Evolutionary conservation across 2,113 vertebrate species (phyloP), one percentile per base, ranked within the genome.

Genomic region (Coreoperca whiteheadi): DNA sequence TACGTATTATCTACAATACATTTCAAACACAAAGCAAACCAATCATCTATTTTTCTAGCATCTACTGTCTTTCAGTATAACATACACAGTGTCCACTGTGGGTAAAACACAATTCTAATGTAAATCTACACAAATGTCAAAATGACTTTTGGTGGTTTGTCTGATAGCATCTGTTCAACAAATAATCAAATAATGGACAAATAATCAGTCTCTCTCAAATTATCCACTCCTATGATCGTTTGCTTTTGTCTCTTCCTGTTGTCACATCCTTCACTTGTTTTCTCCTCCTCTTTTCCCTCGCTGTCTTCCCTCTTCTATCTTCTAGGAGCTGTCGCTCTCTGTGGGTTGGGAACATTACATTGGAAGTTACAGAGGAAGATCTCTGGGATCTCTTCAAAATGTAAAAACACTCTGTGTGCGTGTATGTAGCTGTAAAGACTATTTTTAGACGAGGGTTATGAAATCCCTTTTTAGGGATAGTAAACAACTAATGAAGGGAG

Each of bases 301-400:
- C 14, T 37, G 0, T 37, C 12, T 32, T 37, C 28, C 16, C 23
- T 72, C 1, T 43, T 25, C 18, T 32, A 0, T 51, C 14, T 34
- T 63, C 53, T 80, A 95, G 94, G 85, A 87, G 87, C n/a, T 94
- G 94, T 66, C 86, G 86, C 30, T 96, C 95, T 57, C 81, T 96
- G 63, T 96, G 95, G 95, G 94, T 96, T 51, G 95, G 95, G 15
- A 96, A 96, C 69, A 85, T 96, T 51, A 95, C 94, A 15, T 51
- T 85, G 59, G 93, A 95, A 64, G 86, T 96, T 54, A 95, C 91
- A 10, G 94, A 96, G 77, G 94, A 93, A 43, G 91, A 93, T 70
- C 83, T 96, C 61, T 70, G 80, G 82, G 93, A 94, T 77, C 56
- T 95, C 63, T 95, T 96, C 81, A 93, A 92, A 93, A 93, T 50